These are phyloP conservation scores for Sesamia inferens DNA, from an alignment of 2,888 invertebrate genomes.

Conservation along the genomic window DNA sequence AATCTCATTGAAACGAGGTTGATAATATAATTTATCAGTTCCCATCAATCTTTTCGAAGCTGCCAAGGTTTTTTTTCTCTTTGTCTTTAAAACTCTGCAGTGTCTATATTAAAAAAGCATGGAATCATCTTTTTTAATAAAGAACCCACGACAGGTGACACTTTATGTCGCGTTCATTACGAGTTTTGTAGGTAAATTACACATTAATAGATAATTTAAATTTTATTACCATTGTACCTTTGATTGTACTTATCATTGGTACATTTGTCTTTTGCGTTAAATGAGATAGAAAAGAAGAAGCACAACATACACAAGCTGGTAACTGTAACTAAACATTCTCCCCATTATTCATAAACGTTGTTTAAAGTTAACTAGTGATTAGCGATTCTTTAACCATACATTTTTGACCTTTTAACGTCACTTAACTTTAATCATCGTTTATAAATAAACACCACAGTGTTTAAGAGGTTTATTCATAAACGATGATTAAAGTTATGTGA, in stretches of 20 bases:
- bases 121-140: constrained; percentile 40
- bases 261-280: neutral
- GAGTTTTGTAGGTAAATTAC: neutral
- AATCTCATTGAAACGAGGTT: constrained; percentile 19
- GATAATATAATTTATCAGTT: constrained; percentile 39
- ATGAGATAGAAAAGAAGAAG: neutral
- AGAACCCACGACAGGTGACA: constrained; percentile 5
- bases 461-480: too few species aligned
- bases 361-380: too few species aligned
- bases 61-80: constrained; percentile 2
- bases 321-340: neutral
- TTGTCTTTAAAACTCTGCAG: constrained; percentile 23
- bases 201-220: neutral
- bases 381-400: too few species aligned
- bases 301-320: neutral
- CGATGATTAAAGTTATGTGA: too few species aligned
- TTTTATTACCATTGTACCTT: neutral
- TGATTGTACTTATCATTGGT: neutral
- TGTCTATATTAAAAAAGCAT: constrained; percentile 24
- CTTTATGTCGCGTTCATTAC: neutral
- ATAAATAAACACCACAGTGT: too few species aligned
- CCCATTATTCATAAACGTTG: too few species aligned
- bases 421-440: too few species aligned
- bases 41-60: constrained; percentile 21
- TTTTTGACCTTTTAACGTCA: too few species aligned